phyloP scores from a whole-genome alignment of 2,888 invertebrate genomes.

The Bellardia pandia region DNA sequence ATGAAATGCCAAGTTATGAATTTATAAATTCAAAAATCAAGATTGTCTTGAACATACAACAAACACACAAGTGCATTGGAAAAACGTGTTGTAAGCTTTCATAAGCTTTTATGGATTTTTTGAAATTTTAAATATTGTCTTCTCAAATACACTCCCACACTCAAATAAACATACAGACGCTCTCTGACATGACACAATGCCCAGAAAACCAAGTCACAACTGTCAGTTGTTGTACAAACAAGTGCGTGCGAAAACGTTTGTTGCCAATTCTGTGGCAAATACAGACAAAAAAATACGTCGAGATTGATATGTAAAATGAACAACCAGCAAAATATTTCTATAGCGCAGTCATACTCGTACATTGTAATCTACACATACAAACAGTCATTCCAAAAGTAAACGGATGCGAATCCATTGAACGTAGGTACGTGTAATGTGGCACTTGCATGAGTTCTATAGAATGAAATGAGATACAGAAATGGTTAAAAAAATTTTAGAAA shows the following conservation, averaged over 20 bases:
- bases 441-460: too few relatives aligned
- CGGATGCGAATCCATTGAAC: neutral
- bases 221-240: neutral
- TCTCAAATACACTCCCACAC: neutral
- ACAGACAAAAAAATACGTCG: neutral
- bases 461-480: too few relatives aligned
- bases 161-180: too few relatives aligned
- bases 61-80: neutral
- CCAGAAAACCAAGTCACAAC: neutral
- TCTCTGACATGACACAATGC: neutral
- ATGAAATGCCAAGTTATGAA: neutral
- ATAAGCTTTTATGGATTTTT: neutral
- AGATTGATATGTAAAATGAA: slow-evolving; percentile 44
- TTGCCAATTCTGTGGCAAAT: slow-evolving; percentile 8
- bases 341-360: neutral
- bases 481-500: too few relatives aligned
- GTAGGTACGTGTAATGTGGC: neutral
- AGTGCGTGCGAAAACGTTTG: neutral
- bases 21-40: neutral
- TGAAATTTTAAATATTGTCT: neutral
- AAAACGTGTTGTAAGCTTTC: neutral
- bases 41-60: too few relatives aligned
- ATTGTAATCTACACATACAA: neutral
- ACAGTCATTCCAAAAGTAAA: neutral
- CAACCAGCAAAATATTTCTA: slow-evolving; percentile 30